These are phyloP conservation scores for Yponomeuta plumbellus DNA, from an alignment of 2,888 invertebrate species.

Conservation along the genomic window DNA sequence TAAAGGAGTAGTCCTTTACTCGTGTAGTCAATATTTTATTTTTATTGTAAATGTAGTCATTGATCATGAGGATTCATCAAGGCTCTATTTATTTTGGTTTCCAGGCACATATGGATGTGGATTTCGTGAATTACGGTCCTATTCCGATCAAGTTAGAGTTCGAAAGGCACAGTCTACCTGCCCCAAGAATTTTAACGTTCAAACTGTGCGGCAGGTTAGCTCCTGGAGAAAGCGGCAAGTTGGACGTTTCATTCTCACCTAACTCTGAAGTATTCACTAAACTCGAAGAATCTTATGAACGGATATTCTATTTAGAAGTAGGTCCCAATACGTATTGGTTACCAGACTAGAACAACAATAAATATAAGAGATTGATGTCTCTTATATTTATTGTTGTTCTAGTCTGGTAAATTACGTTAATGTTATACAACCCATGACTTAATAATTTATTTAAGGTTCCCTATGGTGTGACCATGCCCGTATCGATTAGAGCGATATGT, in stretches of 20 bases:
- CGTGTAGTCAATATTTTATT: background rate
- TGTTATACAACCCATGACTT: background rate
- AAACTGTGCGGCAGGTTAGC: constrained; percentile 58
- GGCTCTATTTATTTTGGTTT: constrained; percentile 18
- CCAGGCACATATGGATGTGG: constrained; percentile 59
- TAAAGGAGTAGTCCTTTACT: too few species aligned
- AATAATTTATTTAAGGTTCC: constrained; percentile 52
- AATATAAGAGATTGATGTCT: too few species aligned
- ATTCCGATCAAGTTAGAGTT: constrained; percentile 60
- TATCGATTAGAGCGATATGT: constrained; percentile 73
- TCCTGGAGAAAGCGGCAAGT: constrained; percentile 63
- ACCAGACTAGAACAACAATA: too few species aligned
- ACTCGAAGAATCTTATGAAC: constrained; percentile 55
- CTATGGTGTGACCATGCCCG: constrained; percentile 76
- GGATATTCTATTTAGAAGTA: constrained; percentile 68
- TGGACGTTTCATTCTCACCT: constrained; percentile 74
- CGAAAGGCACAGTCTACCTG: constrained; percentile 40
- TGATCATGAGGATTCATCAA: too few species aligned
- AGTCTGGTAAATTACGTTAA: background rate
- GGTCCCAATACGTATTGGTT: constrained; percentile 23
- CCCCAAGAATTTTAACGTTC: constrained; percentile 51
- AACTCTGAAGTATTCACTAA: constrained; percentile 54
- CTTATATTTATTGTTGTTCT: background rate
- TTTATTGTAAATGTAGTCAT: too few species aligned
- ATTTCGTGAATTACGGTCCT: constrained; percentile 76